phyloP scores from a whole-genome alignment of 2,888 invertebrate genomes.

The Lepidocyrtinus sp. region DNA sequence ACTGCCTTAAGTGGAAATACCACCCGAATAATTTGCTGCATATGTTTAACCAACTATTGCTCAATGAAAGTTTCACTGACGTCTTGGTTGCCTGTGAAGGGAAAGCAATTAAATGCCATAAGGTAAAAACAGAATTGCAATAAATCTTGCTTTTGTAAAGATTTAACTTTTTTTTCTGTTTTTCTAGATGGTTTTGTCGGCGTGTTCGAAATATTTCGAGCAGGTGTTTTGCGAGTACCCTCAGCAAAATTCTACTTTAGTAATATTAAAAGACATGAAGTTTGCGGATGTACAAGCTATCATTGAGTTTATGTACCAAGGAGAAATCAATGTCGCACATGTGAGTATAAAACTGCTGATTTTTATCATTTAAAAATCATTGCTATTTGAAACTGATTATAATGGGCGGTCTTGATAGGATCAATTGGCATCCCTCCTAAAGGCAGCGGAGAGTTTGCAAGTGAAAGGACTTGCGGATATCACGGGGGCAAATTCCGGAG shows the following conservation, averaged over 20 bases:
- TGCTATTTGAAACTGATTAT: too few species aligned
- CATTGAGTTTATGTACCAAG: conserved; percentile 96
- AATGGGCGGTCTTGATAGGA: too few species aligned
- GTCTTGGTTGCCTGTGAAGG: conserved; percentile 92
- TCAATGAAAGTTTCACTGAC: conserved; percentile 90
- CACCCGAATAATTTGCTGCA: conserved; percentile 78
- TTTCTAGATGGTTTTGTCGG: conserved; percentile 86
- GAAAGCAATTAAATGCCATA: conserved; percentile 82
- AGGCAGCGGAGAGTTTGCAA: conserved; percentile 92
- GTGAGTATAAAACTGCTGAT: conserved; percentile 80
- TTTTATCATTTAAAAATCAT: too few species aligned
- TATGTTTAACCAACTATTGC: conserved; percentile 76
- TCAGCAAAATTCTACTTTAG: conserved; percentile 83
- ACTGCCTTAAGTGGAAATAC: conserved; percentile 69
- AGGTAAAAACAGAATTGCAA: too few species aligned
- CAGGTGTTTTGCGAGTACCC: conserved; percentile 86
- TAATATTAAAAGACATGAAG: conserved; percentile 91
- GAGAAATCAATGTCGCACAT: conserved; percentile 95
- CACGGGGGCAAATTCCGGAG: conserved; percentile 82
- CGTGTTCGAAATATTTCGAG: conserved; percentile 94
- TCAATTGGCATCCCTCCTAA: conserved; percentile 87
- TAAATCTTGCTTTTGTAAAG: background rate
- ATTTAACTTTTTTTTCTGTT: conserved; percentile 26
- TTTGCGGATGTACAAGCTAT: conserved; percentile 91
- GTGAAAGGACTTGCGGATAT: conserved; percentile 94